phyloP scores from a whole-genome alignment of 2,888 invertebrate species.

The Stegana nigrithorax region DNA sequence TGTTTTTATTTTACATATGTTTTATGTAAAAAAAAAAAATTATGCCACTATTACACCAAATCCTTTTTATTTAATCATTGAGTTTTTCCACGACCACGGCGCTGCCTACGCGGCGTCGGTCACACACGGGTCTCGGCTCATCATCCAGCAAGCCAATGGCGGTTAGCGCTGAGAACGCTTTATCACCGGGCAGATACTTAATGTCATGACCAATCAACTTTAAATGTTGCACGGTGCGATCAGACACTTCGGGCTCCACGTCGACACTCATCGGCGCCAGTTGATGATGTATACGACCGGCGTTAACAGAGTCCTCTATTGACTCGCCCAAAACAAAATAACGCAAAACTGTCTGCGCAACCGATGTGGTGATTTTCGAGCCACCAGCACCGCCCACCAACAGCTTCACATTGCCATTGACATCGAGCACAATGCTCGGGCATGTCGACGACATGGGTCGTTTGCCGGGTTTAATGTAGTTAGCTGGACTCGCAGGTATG shows the following conservation, averaged over 20 bases:
- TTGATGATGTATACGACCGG: conserved; percentile 89
- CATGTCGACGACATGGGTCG: conserved; percentile 91
- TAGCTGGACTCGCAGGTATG: conserved; percentile 84
- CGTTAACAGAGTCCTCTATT: conserved; percentile 77
- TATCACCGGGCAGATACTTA: conserved; percentile 42
- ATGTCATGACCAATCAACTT: conserved; percentile 65
- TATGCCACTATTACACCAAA: too few relatives aligned
- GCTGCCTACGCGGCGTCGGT: conserved; percentile 69
- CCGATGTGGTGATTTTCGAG: conserved; percentile 86
- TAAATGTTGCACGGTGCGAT: conserved; percentile 63
- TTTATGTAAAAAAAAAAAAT: conserved; percentile 17
- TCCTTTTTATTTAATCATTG: background rate
- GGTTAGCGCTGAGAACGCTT: conserved; percentile 74
- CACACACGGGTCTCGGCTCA: conserved; percentile 62
- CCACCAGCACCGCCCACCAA: conserved; percentile 90
- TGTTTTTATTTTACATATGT: background rate
- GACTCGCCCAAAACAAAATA: conserved; percentile 75
- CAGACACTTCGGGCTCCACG: conserved; percentile 75
- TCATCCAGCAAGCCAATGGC: conserved; percentile 70
- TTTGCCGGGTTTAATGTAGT: conserved; percentile 84
- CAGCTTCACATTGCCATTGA: conserved; percentile 73
- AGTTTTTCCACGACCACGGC: conserved; percentile 60
- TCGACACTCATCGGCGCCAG: conserved; percentile 80
- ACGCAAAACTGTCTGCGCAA: conserved; percentile 75
- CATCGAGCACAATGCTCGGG: conserved; percentile 81